Evolutionary conservation across 37 sponge, comb jelly and placozoan genomes (phyloP).

Genomic region (Crambe crambe): DNA sequence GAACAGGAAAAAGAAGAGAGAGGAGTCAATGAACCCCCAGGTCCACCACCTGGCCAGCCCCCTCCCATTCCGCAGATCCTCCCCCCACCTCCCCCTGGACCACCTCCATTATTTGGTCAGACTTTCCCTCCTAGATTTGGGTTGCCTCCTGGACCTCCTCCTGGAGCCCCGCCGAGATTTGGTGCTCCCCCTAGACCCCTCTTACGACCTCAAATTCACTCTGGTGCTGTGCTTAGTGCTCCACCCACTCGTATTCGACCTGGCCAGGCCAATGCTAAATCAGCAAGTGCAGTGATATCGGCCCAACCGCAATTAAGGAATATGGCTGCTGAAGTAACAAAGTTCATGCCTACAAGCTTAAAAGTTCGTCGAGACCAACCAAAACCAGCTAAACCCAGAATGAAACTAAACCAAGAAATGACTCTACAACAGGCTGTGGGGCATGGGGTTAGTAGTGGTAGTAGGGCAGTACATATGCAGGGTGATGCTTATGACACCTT

Average conservation of each 20-base stretch:
- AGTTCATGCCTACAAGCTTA: conserved; percentile 90
- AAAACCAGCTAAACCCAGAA: conserved; percentile 36
- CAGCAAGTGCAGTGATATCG: conserved; percentile 58
- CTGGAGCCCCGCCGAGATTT: conserved; percentile 60
- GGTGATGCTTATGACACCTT: conserved; percentile 94
- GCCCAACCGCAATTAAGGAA: conserved; percentile 91
- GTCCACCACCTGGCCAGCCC: conserved; percentile 63
- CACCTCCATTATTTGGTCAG: conserved; percentile 27
- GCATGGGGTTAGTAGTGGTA: not conserved
- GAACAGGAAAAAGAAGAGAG: not conserved
- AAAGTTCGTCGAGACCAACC: conserved; percentile 85
- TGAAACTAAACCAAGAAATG: conserved; percentile 6
- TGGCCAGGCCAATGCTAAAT: not conserved
- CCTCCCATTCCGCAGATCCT: conserved; percentile 9
- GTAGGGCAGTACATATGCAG: not conserved
- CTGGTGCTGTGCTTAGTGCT: conserved; percentile 46
- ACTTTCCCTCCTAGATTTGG: conserved; percentile 8
- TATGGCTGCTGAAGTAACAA: conserved; percentile 93
- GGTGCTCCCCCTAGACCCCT: conserved; percentile 55
- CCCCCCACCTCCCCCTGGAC: conserved; percentile 47
- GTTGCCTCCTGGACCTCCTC: conserved; percentile 61
- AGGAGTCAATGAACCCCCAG: conserved; percentile 40
- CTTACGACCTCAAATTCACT: conserved; percentile 67
- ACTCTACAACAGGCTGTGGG: not conserved
- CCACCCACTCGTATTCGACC: conserved; percentile 22